Percentiles rank a stretch among this genome's conserved stretches.
These are phyloP conservation scores for Drosophila silvestris DNA, from an alignment of 2,888 invertebrate genomes.

Conservation along the genomic window DNA sequence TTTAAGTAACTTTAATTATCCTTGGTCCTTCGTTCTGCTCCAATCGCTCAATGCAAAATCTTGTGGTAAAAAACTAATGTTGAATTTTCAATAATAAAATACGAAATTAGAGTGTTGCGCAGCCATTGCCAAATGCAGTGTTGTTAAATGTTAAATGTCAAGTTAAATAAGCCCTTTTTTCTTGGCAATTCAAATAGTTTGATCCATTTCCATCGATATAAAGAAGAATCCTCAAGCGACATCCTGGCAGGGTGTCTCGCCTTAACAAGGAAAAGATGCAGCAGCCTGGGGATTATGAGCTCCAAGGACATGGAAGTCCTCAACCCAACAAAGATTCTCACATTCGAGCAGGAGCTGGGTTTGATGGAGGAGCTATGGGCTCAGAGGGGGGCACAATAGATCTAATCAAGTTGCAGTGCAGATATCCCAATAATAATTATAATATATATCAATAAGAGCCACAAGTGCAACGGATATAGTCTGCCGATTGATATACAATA, in stretches of 20 bases:
- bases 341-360: too few species aligned
- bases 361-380: too few species aligned
- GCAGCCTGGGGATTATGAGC: too few species aligned
- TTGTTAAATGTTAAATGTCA: neutral
- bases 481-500: neutral
- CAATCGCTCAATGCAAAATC: slow-evolving; percentile 15
- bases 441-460: neutral
- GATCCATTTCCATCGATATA: neutral
- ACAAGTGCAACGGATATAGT: neutral
- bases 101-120: neutral
- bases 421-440: too few species aligned
- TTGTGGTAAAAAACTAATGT: neutral
- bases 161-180: neutral
- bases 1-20: slow-evolving; percentile 59
- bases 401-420: too few species aligned
- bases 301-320: too few species aligned
- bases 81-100: neutral
- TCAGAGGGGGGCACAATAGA: too few species aligned
- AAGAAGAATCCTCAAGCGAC: neutral
- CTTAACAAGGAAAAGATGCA: too few species aligned
- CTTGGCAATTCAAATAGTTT: neutral
- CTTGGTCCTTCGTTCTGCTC: slow-evolving; percentile 9
- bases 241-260: too few species aligned
- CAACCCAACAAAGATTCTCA: too few species aligned
- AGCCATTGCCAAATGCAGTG: neutral